A percentile compares a stretch with the other conserved stretches of the same genome.
phyloP scores from a whole-genome alignment of 2,113 vertebrate species.

The Seriola aureovittata region DNA sequence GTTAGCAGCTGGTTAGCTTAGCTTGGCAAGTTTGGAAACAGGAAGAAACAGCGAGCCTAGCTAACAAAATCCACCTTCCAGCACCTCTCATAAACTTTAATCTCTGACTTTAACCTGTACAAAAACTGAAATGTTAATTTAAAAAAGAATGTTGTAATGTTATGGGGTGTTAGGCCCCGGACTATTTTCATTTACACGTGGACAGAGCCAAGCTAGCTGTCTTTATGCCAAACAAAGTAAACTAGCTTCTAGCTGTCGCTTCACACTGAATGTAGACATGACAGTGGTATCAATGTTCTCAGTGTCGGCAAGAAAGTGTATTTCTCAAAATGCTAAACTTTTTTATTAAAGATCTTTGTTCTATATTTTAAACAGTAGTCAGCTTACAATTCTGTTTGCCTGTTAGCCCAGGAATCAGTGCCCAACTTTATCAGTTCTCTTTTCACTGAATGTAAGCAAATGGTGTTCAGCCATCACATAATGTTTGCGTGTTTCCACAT shows the following conservation, averaged over 20 bases:
- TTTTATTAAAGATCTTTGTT: neutral
- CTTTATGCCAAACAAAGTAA: neutral
- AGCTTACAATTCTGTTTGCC: neutral
- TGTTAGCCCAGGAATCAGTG: neutral
- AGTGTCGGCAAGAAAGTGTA: too few relatives aligned
- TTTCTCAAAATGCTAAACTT: neutral
- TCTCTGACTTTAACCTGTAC: too few relatives aligned
- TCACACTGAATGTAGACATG: too few relatives aligned
- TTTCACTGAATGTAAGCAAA: conserved; percentile 8
- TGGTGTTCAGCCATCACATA: neutral
- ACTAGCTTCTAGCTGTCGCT: neutral
- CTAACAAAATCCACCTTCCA: neutral
- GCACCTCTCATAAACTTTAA: too few relatives aligned
- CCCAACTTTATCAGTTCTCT: neutral
- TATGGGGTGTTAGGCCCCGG: neutral
- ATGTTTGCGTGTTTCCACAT: neutral
- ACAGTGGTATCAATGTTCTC: neutral
- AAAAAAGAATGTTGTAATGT: neutral
- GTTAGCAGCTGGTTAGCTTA: neutral
- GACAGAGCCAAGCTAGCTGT: neutral
- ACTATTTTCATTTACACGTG: neutral
- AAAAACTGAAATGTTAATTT: neutral
- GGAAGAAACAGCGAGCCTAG: neutral
- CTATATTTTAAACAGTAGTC: neutral
- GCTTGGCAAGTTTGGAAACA: neutral